Conservation (phyloP, 2,888 invertebrate genomes). For the Deilephila elpenor region DNA sequence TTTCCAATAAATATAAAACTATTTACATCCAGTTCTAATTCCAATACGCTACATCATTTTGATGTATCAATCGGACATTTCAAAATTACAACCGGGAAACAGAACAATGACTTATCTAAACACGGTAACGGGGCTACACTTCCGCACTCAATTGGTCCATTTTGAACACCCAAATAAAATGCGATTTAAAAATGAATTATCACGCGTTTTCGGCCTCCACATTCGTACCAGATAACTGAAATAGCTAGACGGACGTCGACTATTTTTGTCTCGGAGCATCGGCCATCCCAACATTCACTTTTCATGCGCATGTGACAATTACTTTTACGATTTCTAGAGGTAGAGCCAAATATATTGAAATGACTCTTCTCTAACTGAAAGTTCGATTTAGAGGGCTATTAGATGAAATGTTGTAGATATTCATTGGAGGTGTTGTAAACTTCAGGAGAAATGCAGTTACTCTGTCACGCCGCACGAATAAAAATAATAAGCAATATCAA, state of each 20-base stretch:
- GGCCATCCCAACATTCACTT: slow-evolving; percentile 27
- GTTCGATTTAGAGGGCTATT: no score
- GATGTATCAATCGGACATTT: background rate
- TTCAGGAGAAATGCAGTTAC: no score
- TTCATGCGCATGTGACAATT: background rate
- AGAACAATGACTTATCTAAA: background rate
- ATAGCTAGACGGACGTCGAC: slow-evolving; percentile 26
- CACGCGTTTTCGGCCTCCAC: slow-evolving; percentile 26
- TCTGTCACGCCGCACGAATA: no score
- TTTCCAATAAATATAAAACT: no score
- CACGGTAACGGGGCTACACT: background rate
- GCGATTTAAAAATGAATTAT: slow-evolving; percentile 13
- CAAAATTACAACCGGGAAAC: background rate
- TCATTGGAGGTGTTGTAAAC: no score
- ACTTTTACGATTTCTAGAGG: background rate
- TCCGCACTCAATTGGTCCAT: slow-evolving; percentile 13
- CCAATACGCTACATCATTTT: no score
- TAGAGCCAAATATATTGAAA: no score
- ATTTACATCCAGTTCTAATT: no score
- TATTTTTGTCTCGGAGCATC: slow-evolving; percentile 32
- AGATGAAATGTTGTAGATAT: no score
- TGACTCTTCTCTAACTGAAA: no score
- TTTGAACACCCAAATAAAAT: background rate
- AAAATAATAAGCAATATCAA: no score
- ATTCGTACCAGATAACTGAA: slow-evolving; percentile 14